Base-by-base conservation (phyloP, 2,888 invertebrate species). In the Ormyrus rosae region DNA sequence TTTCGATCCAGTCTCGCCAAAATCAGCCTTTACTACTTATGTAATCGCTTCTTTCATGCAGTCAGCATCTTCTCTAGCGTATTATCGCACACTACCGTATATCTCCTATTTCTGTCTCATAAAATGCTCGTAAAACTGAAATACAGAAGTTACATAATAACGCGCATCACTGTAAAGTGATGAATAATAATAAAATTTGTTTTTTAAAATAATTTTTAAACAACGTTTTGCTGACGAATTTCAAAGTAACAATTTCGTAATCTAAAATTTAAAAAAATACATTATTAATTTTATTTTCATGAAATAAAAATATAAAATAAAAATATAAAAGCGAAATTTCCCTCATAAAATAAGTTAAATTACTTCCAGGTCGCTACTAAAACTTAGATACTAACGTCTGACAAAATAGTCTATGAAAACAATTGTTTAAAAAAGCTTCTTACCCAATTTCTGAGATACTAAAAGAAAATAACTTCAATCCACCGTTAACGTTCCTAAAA, bases 11-110 rank as follows among this genome's bases (percentile, higher is more conserved):
- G 82, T 80, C 80, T 80, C 80, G 71, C 82, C 75, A 65, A 82
- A 82, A 78, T 68, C 78, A 72, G 55, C 64, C 71, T 75, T 75
- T 82, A 82, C 82, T 82, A 82, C 82, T 82, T 82, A 80, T 68
- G 63, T 75, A 74, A 71, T 65, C 51, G 65, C 19, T 8, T 6
- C 19, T 70, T 58, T 67, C 80, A 72, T 80, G 76, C 80, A 77
- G 55, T 51, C 65, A 46, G n/a, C 13, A 19, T 58, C 48, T 65
- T 58, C 11, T 6, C 51, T 11, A 51, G n/a, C 13, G 53, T 53
- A 69, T 69, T 69, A 69, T 56, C 56, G 69, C 69, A 69, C 46
- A n/a, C 46, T 9, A 13, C 56, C 55, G 55, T 68, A 55, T 55
- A 51, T 19, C n/a, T 51, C 10, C 19, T 51, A 34, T 19, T 55